phyloP scores from a whole-genome alignment of 2,113 vertebrate genomes.

The Pelmatolapia mariae region DNA sequence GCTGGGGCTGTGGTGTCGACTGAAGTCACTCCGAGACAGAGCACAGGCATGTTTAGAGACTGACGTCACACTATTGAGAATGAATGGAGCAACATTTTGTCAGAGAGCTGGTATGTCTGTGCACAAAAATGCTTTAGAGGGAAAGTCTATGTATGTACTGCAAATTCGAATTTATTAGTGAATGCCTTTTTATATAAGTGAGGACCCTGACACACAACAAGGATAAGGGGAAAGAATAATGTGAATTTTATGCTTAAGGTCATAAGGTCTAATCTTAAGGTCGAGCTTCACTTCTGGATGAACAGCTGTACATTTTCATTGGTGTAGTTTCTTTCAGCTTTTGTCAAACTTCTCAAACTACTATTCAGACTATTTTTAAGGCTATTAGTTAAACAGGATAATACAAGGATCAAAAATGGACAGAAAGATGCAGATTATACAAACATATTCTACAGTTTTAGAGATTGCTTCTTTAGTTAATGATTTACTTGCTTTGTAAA shows the following conservation, averaged over 20 bases:
- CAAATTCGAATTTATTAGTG: neutral
- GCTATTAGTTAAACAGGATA: neutral
- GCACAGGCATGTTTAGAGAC: constrained; percentile 13
- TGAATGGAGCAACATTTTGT: constrained; percentile 4
- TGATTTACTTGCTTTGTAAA: neutral
- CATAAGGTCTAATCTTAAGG: neutral
- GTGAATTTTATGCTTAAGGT: neutral
- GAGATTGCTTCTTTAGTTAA: neutral
- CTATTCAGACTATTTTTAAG: neutral
- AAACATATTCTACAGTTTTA: neutral
- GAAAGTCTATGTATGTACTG: neutral
- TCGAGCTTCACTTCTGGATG: neutral
- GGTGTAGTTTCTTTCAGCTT: neutral
- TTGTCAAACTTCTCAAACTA: neutral
- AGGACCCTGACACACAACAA: neutral
- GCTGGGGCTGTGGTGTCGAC: neutral
- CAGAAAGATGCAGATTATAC: neutral
- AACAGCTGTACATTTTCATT: neutral
- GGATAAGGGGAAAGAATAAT: neutral
- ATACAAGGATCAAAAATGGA: neutral
- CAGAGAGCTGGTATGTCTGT: neutral
- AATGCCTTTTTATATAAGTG: neutral
- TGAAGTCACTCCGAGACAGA: neutral
- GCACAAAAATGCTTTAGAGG: neutral
- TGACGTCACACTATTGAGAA: constrained; percentile 17